A percentile compares a stretch with the other conserved stretches of the same genome.
Conservation (phyloP, 2,113 vertebrate genomes). For the Pipra filicauda region DNA sequence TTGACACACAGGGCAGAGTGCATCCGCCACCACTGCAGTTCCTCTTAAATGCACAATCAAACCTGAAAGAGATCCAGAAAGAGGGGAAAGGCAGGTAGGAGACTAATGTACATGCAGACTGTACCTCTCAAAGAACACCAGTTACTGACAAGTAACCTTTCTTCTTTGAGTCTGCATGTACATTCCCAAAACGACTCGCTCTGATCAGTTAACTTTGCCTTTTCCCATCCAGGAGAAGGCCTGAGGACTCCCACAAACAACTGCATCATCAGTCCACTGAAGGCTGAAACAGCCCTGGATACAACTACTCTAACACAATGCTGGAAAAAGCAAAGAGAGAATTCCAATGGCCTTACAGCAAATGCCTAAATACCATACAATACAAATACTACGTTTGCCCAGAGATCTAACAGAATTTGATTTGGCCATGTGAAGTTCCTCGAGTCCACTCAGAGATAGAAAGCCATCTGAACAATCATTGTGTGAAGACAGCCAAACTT, state of each 20-base stretch:
- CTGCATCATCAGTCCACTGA: background rate
- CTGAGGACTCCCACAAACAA: background rate
- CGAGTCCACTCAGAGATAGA: background rate
- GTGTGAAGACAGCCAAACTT: background rate
- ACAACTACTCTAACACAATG: background rate
- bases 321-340: background rate
- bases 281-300: background rate
- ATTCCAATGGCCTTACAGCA: background rate
- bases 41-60: slow-evolving; percentile 66
- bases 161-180: slow-evolving; percentile 70
- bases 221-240: background rate
- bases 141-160: slow-evolving; percentile 67
- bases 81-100: slow-evolving; percentile 68
- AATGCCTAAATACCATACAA: background rate
- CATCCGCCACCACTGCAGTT: slow-evolving; percentile 60
- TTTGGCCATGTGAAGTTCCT: background rate
- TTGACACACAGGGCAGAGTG: slow-evolving; percentile 56
- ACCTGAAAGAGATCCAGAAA: slow-evolving; percentile 71
- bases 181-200: background rate
- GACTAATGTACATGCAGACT: slow-evolving; percentile 67
- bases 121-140: slow-evolving; percentile 57
- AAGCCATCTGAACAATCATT: background rate
- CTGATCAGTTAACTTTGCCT: slow-evolving; percentile 27
- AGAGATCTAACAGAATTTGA: background rate
- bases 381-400: background rate